Base-by-base conservation (phyloP, 2,888 invertebrate species). In the Tromatobia lineatoria region DNA sequence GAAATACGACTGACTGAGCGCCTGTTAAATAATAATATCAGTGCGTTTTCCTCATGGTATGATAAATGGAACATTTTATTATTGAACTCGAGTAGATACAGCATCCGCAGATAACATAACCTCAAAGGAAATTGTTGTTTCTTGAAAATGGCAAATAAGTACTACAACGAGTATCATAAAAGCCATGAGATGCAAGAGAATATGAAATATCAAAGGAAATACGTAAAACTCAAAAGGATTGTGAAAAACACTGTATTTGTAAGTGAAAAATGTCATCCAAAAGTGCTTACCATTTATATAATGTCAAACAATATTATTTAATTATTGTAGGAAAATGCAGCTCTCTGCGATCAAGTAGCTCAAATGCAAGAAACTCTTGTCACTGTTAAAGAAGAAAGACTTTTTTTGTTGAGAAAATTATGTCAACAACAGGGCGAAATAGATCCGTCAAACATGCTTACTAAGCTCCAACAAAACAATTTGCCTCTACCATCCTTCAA, bases 281-380 rank as follows among this genome's bases (percentile, higher is more conserved):
- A 47, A 13, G 34, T 38, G 8, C 20, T 38, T 13, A 3, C 7
- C 29, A 47, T 0, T n/a, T 0, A 38, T 3, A n/a, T 18, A 15
- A 1, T 18, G 1, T 15, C 23, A 59, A 69, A 34, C 61, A 42
- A 61, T n/a, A n/a, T 50, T 59, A n/a, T 38, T 11, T 18, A 20
- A 78, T 84, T 67, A 79, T 87, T 90, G 2, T 89, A 97, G 97
- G 97, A 97, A 94, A 97, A 97, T 94, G 96, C 97, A 74, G 97
- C 97, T 6, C 93, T 98, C 2, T 98, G 98, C 93, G 98, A 98
- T 94, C 98, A 98, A 95, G 96, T 98, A 18, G 96, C 97, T 0
- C 96, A 96, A 93, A 96, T 97, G 85, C 98, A 98, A 94, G 97
- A 97, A 90, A 97, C 97, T 92, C 96, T 98, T 69, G 94, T 96